Evolutionary conservation across 2,888 invertebrate genomes (phyloP).

Genomic region (Crematogaster levior): DNA sequence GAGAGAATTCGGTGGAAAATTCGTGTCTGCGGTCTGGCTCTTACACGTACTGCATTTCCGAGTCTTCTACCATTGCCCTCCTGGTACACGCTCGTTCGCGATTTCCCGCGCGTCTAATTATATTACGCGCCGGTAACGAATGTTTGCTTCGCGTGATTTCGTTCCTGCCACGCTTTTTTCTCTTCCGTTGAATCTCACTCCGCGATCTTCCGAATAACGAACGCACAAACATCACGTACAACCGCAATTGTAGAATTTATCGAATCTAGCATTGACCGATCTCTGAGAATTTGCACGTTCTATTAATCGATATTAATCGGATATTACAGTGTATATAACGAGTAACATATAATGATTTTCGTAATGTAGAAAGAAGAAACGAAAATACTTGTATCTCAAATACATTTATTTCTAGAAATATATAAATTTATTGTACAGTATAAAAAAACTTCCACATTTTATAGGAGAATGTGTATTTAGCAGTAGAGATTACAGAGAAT

Average conservation of each 20-base stretch:
- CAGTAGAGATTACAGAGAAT: no score
- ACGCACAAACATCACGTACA: constrained; percentile 36
- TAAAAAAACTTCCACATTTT: neutral
- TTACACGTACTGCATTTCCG: constrained; percentile 61
- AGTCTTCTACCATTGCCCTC: constrained; percentile 46
- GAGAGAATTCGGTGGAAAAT: constrained; percentile 69
- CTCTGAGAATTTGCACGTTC: neutral
- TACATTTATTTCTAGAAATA: neutral
- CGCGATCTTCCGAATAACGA: constrained; percentile 42
- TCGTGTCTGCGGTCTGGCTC: constrained; percentile 60
- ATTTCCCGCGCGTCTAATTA: constrained; percentile 62
- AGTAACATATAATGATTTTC: constrained; percentile 2
- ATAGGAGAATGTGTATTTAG: neutral
- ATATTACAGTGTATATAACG: neutral
- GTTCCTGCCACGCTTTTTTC: constrained; percentile 41
- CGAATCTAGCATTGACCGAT: constrained; percentile 18
- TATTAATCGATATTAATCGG: neutral
- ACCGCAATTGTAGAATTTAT: constrained; percentile 14
- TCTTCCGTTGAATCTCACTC: constrained; percentile 21
- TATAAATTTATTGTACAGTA: neutral
- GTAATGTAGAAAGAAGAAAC: neutral
- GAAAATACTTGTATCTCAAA: neutral
- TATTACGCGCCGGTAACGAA: constrained; percentile 55
- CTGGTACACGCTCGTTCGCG: constrained; percentile 52
- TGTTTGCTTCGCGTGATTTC: constrained; percentile 54